Conservation (phyloP, 2,113 vertebrate species). For the Cariama cristata region DNA sequence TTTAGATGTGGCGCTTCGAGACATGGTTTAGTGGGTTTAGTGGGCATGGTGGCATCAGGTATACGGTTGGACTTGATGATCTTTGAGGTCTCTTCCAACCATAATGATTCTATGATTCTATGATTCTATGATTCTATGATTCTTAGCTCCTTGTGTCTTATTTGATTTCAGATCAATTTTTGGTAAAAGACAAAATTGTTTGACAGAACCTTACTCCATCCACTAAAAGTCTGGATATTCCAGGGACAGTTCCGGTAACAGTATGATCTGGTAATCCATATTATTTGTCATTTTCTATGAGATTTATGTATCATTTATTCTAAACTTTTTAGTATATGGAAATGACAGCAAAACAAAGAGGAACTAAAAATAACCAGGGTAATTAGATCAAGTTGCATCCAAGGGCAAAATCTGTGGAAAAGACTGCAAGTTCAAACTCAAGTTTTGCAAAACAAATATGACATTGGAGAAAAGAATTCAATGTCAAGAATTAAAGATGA, state of each 20-base stretch:
- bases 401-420: not conserved
- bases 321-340: not conserved
- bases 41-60: no score
- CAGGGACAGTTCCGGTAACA: not conserved
- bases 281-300: not conserved
- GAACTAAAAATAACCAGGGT: not conserved
- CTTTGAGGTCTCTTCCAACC: no score
- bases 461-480: not conserved
- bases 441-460: constrained; percentile 14
- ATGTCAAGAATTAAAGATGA: constrained; percentile 1
- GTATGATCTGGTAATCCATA: not conserved
- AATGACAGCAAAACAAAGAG: not conserved
- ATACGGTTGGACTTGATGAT: no score
- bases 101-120: no score
- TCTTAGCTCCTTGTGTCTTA: not conserved
- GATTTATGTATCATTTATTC: not conserved
- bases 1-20: no score
- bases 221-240: not conserved
- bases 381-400: not conserved
- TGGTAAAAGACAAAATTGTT: not conserved
- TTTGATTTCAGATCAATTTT: not conserved
- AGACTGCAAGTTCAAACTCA: constrained; percentile 5
- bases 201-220: not conserved
- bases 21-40: no score
- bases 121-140: no score